A percentile compares a stretch with the other conserved stretches of the same genome.
phyloP scores from a whole-genome alignment of 1,140 invertebrate genomes.

The Drosophila lacteicornis region DNA sequence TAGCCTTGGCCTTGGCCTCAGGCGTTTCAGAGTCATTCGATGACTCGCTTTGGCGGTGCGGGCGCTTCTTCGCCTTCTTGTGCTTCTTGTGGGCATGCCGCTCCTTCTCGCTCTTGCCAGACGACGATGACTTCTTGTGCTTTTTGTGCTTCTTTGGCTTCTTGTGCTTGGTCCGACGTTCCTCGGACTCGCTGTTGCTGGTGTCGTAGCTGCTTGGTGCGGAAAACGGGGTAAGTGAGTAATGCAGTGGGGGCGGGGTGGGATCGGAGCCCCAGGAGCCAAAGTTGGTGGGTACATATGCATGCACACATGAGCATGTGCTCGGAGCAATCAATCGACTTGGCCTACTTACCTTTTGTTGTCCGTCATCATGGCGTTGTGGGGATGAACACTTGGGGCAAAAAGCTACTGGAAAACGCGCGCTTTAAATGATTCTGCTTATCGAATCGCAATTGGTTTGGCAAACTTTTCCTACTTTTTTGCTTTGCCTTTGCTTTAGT shows the following conservation, averaged over 20 bases:
- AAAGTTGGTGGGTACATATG: slow-evolving; percentile 20
- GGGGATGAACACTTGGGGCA: neutral
- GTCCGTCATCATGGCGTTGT: slow-evolving; percentile 68
- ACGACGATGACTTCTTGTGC: slow-evolving; percentile 85
- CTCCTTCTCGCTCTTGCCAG: slow-evolving; percentile 54
- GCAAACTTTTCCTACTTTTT: slow-evolving; percentile 3
- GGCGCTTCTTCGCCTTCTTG: slow-evolving; percentile 74
- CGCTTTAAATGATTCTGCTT: neutral
- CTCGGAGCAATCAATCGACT: neutral
- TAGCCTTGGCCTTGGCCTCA: slow-evolving; percentile 34
- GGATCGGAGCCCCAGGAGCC: neutral
- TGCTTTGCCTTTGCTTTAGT: neutral
- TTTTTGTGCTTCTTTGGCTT: slow-evolving; percentile 86
- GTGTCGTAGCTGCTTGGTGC: slow-evolving; percentile 58
- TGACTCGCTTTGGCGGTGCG: slow-evolving; percentile 59
- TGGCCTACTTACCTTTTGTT: slow-evolving; percentile 72
- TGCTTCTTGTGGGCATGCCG: slow-evolving; percentile 73
- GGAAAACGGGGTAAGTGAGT: slow-evolving; percentile 8
- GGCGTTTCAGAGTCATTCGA: slow-evolving; percentile 53
- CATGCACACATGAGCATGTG: slow-evolving; percentile 35
- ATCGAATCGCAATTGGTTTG: neutral
- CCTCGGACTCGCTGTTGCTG: slow-evolving; percentile 67
- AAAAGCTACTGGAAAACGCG: neutral
- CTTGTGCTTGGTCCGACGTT: slow-evolving; percentile 71
- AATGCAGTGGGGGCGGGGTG: slow-evolving; percentile 3